Evolutionary conservation across 2,888 invertebrate genomes (phyloP).

Genomic region (Hypsopygia costalis): DNA sequence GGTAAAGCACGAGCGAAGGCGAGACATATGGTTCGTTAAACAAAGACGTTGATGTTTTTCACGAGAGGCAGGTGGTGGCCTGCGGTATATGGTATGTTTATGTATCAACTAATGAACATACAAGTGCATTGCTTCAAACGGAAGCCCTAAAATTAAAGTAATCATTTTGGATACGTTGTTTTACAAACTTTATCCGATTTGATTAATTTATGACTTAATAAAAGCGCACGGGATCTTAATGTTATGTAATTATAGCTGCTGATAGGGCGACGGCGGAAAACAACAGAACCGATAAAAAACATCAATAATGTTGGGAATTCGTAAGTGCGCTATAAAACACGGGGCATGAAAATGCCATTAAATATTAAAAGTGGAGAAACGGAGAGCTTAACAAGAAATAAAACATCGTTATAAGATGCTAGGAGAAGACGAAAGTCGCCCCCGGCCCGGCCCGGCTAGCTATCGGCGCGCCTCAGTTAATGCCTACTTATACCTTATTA

Average conservation of each 20-base stretch:
- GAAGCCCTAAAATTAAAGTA: too few relatives aligned
- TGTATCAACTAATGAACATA: conserved; percentile 17
- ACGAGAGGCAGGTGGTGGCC: conserved; percentile 43
- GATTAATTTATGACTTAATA: conserved; percentile 18
- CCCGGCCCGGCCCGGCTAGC: conserved; percentile 72
- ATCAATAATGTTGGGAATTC: conserved; percentile 71
- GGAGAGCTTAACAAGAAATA: conserved; percentile 81
- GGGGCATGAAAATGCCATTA: conserved; percentile 78
- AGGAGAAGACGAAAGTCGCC: conserved; percentile 61
- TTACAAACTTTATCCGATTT: conserved; percentile 16
- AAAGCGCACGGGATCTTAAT: conserved; percentile 17
- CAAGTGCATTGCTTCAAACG: not conserved
- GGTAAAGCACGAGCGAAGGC: conserved; percentile 51
- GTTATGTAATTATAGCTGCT: conserved; percentile 28
- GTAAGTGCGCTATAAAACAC: conserved; percentile 77
- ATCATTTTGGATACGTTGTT: not conserved
- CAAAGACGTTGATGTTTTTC: conserved; percentile 45
- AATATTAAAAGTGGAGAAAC: conserved; percentile 81
- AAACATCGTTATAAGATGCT: conserved; percentile 77
- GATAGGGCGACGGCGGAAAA: conserved; percentile 32
- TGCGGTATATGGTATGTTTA: conserved; percentile 17
- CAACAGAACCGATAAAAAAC: conserved; percentile 53
- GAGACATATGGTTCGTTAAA: conserved; percentile 68
- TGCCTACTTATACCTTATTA: conserved; percentile 81
- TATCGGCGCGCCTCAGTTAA: conserved; percentile 78